Percentiles rank a stretch among this genome's conserved stretches.
These are phyloP conservation scores for Yoshiicerus persimilis DNA, from an alignment of 1,140 invertebrate species.

Conservation along the genomic window DNA sequence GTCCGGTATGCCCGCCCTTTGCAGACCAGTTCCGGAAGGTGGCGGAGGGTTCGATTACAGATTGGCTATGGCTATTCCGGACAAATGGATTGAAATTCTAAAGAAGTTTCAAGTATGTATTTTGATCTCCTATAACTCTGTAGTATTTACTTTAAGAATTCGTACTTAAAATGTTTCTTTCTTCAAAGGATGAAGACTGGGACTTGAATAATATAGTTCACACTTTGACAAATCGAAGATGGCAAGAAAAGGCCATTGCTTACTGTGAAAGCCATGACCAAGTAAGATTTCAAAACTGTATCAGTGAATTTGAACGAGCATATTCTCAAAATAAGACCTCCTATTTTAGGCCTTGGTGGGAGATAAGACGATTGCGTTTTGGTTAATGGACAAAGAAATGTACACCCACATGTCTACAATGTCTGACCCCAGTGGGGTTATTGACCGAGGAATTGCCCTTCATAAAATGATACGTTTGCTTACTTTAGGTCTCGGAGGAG, in stretches of 20 bases:
- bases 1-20: slow-evolving; percentile 96
- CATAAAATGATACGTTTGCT: slow-evolving; percentile 97
- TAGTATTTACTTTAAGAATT: background rate
- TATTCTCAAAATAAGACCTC: too few species aligned
- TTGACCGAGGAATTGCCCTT: slow-evolving; percentile 89
- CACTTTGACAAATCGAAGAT: slow-evolving; percentile 92
- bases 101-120: slow-evolving; percentile 62
- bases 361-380: slow-evolving; percentile 98
- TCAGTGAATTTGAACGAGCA: background rate
- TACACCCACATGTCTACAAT: slow-evolving; percentile 89
- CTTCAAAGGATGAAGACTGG: slow-evolving; percentile 96
- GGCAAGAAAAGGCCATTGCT: slow-evolving; percentile 92
- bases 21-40: slow-evolving; percentile 88
- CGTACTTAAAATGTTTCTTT: slow-evolving; percentile 40
- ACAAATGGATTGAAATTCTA: slow-evolving; percentile 96
- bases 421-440: slow-evolving; percentile 69
- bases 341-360: slow-evolving; percentile 91
- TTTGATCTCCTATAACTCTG: background rate
- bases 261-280: slow-evolving; percentile 99
- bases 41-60: slow-evolving; percentile 97
- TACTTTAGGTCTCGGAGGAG: slow-evolving; percentile 90
- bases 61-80: slow-evolving; percentile 96
- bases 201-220: slow-evolving; percentile 87
- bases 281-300: slow-evolving; percentile 53
- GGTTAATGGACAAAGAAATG: slow-evolving; percentile 99